Conservation (phyloP, 2,797 vertebrate genomes). For the Phrynocephalus vlangalii region DNA sequence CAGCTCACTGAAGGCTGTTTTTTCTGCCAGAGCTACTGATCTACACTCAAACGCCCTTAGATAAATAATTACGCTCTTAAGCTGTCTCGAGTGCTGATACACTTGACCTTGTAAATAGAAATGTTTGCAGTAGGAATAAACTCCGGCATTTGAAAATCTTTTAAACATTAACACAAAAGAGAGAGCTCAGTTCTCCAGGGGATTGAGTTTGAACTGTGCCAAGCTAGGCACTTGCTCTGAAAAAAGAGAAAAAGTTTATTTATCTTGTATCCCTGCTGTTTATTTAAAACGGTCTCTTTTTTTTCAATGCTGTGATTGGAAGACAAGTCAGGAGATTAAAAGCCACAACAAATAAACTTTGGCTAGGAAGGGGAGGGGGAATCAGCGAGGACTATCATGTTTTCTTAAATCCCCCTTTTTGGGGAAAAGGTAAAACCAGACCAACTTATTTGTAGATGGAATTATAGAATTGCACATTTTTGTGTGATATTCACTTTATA, state of each 20-base stretch:
- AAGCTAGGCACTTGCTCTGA: constrained; percentile 76
- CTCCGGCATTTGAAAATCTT: constrained; percentile 87
- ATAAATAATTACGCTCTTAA: constrained; percentile 87
- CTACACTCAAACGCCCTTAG: constrained; percentile 85
- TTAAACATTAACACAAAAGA: constrained; percentile 90
- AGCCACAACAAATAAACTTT: constrained; percentile 84
- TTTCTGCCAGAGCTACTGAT: constrained; percentile 85
- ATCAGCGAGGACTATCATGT: constrained; percentile 78
- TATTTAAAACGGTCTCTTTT: constrained; percentile 81
- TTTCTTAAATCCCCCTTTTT: constrained; percentile 69
- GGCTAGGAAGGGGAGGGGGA: constrained; percentile 74
- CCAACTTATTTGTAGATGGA: constrained; percentile 73
- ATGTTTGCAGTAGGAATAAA: constrained; percentile 89
- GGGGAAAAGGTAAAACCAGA: constrained; percentile 69
- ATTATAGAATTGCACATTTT: constrained; percentile 64
- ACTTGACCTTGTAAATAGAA: constrained; percentile 90
- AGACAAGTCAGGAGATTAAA: constrained; percentile 80
- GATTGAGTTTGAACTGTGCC: constrained; percentile 79
- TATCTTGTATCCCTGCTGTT: constrained; percentile 86
- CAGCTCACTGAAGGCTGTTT: constrained; percentile 77
- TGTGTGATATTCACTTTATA: constrained; percentile 60
- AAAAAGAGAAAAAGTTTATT: constrained; percentile 78
- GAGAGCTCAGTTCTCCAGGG: constrained; percentile 81
- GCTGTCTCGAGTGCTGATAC: constrained; percentile 84
- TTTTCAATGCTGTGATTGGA: constrained; percentile 79